Evolutionary conservation across 1,140 invertebrate genomes (phyloP), one percentile per base, ranked within the genome.

Genomic region (Drosophila sproati): DNA sequence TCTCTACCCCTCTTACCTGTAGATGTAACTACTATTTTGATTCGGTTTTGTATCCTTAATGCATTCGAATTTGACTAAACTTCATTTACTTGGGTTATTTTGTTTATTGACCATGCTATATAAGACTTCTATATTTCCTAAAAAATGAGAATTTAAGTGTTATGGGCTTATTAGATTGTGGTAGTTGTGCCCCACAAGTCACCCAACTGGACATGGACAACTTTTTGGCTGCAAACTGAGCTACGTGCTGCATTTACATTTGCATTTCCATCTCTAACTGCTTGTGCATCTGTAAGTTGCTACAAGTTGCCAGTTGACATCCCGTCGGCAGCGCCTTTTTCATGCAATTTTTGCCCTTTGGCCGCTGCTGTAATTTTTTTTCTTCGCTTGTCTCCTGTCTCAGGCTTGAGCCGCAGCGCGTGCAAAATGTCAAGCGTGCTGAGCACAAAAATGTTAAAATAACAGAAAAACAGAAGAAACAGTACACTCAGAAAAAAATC

Each of bases 341-440:
- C 52, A 66, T 72, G 71, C 71, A 59, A 59, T 73, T 68, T 67
- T 68, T 68, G 64, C 71, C 70, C 70, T 66, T 72, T 72, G 47
- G 37, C 54, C 62, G 56, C 39, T 54, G 43, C 31, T 8, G 31
- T 51, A 32, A 37, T 54, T 8, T 52, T 6, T 48, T 34, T 29
- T 5, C 45, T 35, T 32, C 54, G 12, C 59, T 32, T 50, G 32
- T 62, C 29, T 3, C 5, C 12, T 43, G 31, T 29, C 37, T 39
- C 31, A 31, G 56, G 48, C 57, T 45, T 43, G 56, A 32, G 7
- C 55, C 56, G 37, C 51, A 54, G 55, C 56, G 35, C 66, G 57
- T 56, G 61, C 60, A 67, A 73, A 73, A 73, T 73, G 70, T 73
- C 70, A 73, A 64, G 62, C 62, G 43, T 35, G 61, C 37, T 3